Evolutionary conservation across 2,888 invertebrate species (phyloP), one percentile per base, ranked within the genome.

Genomic region (Clivina fossor): DNA sequence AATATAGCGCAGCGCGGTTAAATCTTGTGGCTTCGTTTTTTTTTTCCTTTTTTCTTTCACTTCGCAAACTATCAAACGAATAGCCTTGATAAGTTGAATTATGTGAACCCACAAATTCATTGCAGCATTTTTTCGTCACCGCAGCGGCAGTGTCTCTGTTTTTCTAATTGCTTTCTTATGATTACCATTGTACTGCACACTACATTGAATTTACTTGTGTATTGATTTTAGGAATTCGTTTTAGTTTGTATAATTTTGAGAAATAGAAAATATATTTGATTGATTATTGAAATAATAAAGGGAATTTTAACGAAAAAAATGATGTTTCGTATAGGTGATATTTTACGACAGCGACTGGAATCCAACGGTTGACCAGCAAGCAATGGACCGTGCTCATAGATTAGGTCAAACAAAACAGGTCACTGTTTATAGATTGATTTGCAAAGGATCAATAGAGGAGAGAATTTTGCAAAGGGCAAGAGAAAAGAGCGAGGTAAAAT

Each of bases 271-370:
- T n/a, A n/a, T n/a, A n/a, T n/a, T n/a, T n/a, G n/a, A n/a, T n/a
- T n/a, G n/a, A n/a, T n/a, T n/a, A n/a, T n/a, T n/a, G n/a, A n/a
- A n/a, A n/a, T n/a, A n/a, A n/a, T n/a, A n/a, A n/a, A n/a, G n/a
- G n/a, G n/a, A n/a, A n/a, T n/a, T n/a, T n/a, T n/a, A n/a, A n/a
- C n/a, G n/a, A n/a, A n/a, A n/a, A n/a, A n/a, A n/a, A n/a, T n/a
- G n/a, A n/a, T n/a, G n/a, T n/a, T n/a, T n/a, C n/a, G n/a, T n/a
- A n/a, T 71, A 94, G 90, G 94, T 96, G 62, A 95, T 97, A 76
- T 97, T 97, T 79, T 97, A 95, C 74, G 97, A 97, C 74, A 94
- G 93, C 32, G 96, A 96, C 74, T 96, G 95, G 96, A 96, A 96
- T 76, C 95, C 95, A 2, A 95, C 95, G 0, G 94, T 95, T 37